A percentile compares a stretch with the other conserved stretches of the same genome.
Evolutionary conservation across 2,797 vertebrate genomes (phyloP).

Genomic region (Halcyon leucocephala): DNA sequence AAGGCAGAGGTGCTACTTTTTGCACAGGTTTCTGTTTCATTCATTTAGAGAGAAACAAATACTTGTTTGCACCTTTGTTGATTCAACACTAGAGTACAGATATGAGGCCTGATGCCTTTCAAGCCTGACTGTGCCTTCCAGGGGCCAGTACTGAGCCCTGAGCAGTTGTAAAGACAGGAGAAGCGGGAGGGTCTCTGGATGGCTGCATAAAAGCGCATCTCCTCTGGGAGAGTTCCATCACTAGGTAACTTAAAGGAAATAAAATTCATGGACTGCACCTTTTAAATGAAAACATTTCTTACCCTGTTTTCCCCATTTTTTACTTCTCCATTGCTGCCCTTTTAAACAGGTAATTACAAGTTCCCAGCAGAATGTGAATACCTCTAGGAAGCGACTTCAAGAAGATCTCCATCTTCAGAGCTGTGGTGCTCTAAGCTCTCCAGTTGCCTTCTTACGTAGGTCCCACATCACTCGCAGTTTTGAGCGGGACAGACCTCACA

Average conservation of each 20-base stretch:
- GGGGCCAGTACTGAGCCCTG: background rate
- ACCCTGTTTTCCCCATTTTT: background rate
- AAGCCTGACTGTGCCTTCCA: background rate
- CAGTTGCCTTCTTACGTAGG: constrained; percentile 69
- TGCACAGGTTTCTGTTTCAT: background rate
- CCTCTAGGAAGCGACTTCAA: constrained; percentile 79
- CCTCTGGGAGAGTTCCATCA: background rate
- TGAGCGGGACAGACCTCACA: constrained; percentile 78
- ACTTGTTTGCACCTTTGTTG: background rate
- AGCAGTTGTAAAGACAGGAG: background rate
- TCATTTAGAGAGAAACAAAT: background rate
- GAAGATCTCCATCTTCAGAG: constrained; percentile 90
- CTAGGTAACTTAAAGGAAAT: background rate
- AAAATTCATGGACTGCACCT: background rate
- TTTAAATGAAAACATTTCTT: background rate
- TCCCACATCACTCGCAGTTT: constrained; percentile 58
- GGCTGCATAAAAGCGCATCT: background rate
- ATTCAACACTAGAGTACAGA: no score
- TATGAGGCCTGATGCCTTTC: background rate
- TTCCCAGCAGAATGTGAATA: constrained; percentile 71
- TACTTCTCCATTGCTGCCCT: background rate
- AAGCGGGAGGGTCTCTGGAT: background rate
- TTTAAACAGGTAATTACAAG: constrained; percentile 84
- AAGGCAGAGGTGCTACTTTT: background rate
- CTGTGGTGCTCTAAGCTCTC: constrained; percentile 86